Evolutionary conservation across 2,113 vertebrate genomes (phyloP), one percentile per base, ranked within the genome.

Genomic region (Macrotus californicus): DNA sequence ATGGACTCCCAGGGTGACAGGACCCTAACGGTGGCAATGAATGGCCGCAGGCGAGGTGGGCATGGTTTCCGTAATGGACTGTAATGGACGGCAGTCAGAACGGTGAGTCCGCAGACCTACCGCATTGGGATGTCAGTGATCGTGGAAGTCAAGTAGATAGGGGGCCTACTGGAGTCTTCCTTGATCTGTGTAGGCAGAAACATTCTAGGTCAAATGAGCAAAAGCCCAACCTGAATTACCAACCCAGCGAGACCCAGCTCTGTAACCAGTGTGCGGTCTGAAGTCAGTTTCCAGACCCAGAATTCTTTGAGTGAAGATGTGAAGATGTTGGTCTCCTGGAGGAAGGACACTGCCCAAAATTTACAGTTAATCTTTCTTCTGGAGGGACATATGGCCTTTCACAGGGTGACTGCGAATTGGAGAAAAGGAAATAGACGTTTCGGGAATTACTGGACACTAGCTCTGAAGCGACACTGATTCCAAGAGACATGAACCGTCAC

Each of bases 71-170:
- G 22, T 13, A 66, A 24, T 48, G 29, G 50, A 76, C 24, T 15
- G 14, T 7, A 41, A 29, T 54, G 39, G 39, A 83, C 24, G 24
- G 56, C 56, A 43, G 6, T 41, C 29, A 5, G 46, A 76, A 64
- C 2, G 50, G 7, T 52, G 43, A 52, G 29, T 19, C 7, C 29
- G 34, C 75, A 50, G n/a, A 26, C 21, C 73, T 31, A 13, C 11
- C 3, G 13, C 5, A 19, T 15, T 7, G 46, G 31, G 21, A 6
- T 4, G 1, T 13, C 13, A n/a, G 46, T 29, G 24, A 9, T 69
- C 41, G 29, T 18, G n/a, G 29, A 81, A 61, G 36, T 43, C 43
- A 81, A 73, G 52, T 16, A 64, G 34, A 16, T n/a, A 46, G 31
- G 16, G 36, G 39, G 50, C 4, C 46, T 36, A 75, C 56, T 46